Conservation (phyloP, 2,888 invertebrate genomes). For the Caenorhabditis afra region DNA sequence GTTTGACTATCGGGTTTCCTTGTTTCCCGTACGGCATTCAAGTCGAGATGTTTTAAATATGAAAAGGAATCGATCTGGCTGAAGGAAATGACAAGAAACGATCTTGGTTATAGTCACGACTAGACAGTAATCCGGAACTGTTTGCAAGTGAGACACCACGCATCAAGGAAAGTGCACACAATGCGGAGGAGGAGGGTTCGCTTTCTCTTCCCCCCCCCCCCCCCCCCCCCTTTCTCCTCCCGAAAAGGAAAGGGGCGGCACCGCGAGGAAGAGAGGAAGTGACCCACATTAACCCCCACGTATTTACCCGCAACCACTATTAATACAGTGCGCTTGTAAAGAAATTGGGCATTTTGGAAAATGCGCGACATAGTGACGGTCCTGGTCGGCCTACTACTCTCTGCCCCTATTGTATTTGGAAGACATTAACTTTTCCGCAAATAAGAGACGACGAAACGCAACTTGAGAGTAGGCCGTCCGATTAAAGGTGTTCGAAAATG, state of each 20-base stretch:
- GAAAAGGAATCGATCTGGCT: too few species aligned
- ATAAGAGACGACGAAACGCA: constrained; percentile 51
- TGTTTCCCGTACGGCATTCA: neutral
- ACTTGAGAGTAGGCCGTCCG: constrained; percentile 55
- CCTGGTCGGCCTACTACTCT: constrained; percentile 27
- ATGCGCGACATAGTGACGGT: constrained; percentile 39
- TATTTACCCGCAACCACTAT: constrained; percentile 59
- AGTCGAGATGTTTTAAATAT: too few species aligned
- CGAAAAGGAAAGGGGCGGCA: constrained; percentile 37
- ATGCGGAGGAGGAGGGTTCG: constrained; percentile 18
- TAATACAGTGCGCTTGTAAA: constrained; percentile 57
- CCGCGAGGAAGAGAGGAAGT: constrained; percentile 42
- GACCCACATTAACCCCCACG: constrained; percentile 52
- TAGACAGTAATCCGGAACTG: constrained; percentile 35
- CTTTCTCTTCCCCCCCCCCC: too few species aligned
- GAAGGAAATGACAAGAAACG: too few species aligned
- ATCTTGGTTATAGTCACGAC: neutral
- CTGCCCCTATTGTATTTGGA: constrained; percentile 45
- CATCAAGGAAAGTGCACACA: constrained; percentile 51
- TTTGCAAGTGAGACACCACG: constrained; percentile 26
- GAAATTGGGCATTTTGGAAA: constrained; percentile 55
- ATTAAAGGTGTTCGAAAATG: constrained; percentile 58
- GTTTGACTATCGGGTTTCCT: neutral
- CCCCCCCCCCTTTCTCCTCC: too few species aligned
- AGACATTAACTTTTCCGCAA: constrained; percentile 61